phyloP scores from a whole-genome alignment of 2,888 invertebrate genomes.

The Aricia artaxerxes region DNA sequence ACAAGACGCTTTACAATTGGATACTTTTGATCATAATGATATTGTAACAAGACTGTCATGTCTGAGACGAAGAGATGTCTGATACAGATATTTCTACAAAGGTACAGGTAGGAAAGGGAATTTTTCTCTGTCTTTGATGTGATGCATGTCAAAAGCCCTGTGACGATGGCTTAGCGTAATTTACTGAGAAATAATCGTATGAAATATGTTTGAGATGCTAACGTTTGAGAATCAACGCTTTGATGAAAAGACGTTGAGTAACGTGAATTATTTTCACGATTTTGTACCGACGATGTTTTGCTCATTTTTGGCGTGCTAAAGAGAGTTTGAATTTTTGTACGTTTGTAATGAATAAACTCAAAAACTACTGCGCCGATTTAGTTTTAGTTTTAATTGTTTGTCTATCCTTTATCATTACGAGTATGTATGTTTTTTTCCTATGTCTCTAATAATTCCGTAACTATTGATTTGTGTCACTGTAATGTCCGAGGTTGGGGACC shows the following conservation, averaged over 20 bases:
- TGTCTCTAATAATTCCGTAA: no score
- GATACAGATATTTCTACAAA: background rate
- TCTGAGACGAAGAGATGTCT: background rate
- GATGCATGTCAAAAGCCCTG: constrained; percentile 7
- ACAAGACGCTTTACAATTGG: background rate
- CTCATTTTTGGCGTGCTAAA: no score
- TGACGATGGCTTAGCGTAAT: background rate
- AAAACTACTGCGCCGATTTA: no score
- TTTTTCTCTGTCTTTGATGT: constrained; percentile 9
- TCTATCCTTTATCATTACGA: no score
- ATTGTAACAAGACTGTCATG: background rate
- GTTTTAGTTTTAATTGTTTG: no score
- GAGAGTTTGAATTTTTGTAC: no score
- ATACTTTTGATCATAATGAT: background rate
- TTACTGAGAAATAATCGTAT: background rate
- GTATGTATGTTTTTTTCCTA: no score
- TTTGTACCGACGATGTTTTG: background rate
- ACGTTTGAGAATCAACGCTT: background rate
- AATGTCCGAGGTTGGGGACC: no score
- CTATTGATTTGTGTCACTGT: no score
- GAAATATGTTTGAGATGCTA: constrained; percentile 6
- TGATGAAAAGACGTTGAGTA: background rate
- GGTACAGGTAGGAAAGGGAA: background rate
- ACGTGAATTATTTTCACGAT: background rate
- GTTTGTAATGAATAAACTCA: no score